A percentile compares a stretch with the other conserved stretches of the same genome.
Conservation (phyloP, 2,888 invertebrate genomes). For the Himalopsyche tibetana region DNA sequence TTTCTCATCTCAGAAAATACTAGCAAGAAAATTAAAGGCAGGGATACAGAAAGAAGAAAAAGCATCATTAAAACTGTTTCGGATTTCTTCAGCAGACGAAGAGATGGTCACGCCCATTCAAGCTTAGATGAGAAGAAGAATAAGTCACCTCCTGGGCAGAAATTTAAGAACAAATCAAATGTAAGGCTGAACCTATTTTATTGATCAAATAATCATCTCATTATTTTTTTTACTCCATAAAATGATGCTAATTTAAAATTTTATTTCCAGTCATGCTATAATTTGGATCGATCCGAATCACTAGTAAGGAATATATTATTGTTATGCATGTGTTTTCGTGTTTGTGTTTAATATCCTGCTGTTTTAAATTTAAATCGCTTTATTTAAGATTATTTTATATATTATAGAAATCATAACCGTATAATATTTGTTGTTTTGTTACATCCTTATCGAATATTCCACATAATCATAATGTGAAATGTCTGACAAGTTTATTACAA, state of each 20-base stretch:
- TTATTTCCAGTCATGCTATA: slow-evolving; percentile 78
- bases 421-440: no score
- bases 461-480: no score
- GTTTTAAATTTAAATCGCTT: neutral
- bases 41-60: slow-evolving; percentile 82
- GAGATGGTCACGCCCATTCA: slow-evolving; percentile 78
- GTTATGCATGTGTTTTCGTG: slow-evolving; percentile 46
- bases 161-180: slow-evolving; percentile 61
- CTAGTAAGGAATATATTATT: slow-evolving; percentile 59
- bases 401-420: no score
- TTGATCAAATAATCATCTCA: neutral
- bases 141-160: slow-evolving; percentile 51
- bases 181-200: slow-evolving; percentile 51
- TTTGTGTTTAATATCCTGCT: slow-evolving; percentile 34
- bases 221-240: neutral
- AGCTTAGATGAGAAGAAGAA: slow-evolving; percentile 57
- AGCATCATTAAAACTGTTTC: slow-evolving; percentile 91
- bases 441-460: no score
- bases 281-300: slow-evolving; percentile 71
- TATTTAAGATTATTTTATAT: no score
- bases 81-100: slow-evolving; percentile 87
- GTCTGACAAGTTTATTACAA: no score
- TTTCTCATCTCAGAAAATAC: slow-evolving; percentile 69
- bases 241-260: slow-evolving; percentile 55
- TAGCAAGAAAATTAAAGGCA: slow-evolving; percentile 70